Evolutionary conservation across 2,888 invertebrate genomes (phyloP), one percentile per base, ranked within the genome.

Genomic region (Morinoia aosen): DNA sequence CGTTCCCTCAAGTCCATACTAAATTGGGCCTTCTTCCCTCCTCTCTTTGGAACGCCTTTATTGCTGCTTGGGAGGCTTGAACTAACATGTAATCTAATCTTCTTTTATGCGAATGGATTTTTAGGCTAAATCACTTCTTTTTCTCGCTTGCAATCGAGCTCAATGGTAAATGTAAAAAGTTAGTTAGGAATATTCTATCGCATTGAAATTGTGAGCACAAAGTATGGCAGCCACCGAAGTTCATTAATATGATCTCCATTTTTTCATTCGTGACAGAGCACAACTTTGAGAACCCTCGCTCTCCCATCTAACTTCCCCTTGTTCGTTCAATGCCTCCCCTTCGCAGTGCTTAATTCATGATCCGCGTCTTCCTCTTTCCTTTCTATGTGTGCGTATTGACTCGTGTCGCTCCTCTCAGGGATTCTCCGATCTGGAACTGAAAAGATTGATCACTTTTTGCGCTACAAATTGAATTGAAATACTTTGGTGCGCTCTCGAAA

Each of bases 381-480:
- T 90, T 90, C 90, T 16, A 33, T 76, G 76, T 33, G 76, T 76
- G 76, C 76, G 76, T 76, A 76, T 76, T 76, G 48, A 90, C 48
- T 90, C 90, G 90, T 90, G 40, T 48, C 90, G 76, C 14, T 48
- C 48, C 40, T 90, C 90, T 33, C 48, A 90, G 14, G 90, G 40
- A 48, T 48, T 14, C 90, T 90, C 40, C 48, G 90, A 90, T 90
- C 90, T 90, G 90, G 90, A 90, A 90, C 90, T 40, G 90, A 90
- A 90, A 90, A 90, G 48, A 90, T 48, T 90, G 90, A 90, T 90
- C 90, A 90, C 40, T 90, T 90, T 90, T 90, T 90, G 40, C 90
- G 90, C 90, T 40, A 90, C 90, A 90, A 90, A 90, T 90, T 90
- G 90, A 90, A 90, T 90, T 90, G 90, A 90, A 90, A 90, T 90